Conservation (phyloP, 2,113 vertebrate species). For the Conger conger region DNA sequence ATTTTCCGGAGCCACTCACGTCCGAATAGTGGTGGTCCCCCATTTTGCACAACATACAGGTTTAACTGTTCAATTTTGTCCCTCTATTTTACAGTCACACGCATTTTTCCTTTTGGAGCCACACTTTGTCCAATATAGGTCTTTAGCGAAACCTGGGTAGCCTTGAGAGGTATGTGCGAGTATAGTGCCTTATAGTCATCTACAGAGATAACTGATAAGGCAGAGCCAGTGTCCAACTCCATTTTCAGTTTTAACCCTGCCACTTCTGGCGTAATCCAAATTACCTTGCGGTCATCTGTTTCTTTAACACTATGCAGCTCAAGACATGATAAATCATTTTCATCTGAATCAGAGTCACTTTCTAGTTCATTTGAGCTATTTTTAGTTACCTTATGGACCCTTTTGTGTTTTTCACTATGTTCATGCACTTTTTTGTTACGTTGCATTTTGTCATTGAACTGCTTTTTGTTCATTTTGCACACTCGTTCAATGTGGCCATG, state of each 20-base stretch:
- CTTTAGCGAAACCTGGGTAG: conserved; percentile 13
- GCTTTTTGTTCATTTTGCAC: neutral
- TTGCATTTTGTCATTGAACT: neutral
- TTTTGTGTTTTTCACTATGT: neutral
- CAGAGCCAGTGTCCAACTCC: conserved; percentile 32
- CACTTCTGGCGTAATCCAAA: conserved; percentile 16
- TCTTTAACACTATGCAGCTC: conserved; percentile 22
- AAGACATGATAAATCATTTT: conserved; percentile 13
- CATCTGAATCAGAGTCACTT: neutral
- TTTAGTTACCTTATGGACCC: neutral
- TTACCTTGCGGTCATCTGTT: neutral
- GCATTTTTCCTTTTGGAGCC: neutral
- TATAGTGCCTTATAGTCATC: conserved; percentile 4
- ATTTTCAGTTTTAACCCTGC: conserved; percentile 25
- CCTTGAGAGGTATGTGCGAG: neutral
- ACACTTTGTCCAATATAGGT: conserved; percentile 29
- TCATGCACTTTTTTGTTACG: neutral
- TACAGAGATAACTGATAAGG: conserved; percentile 25
- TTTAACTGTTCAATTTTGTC: conserved; percentile 9
- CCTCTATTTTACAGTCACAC: neutral
- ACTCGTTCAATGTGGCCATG: neutral
- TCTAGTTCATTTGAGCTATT: neutral
- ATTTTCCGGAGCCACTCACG: conserved; percentile 25
- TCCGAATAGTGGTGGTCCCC: neutral
- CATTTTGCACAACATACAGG: neutral